Evolutionary conservation across 2,888 invertebrate genomes (phyloP).

Genomic region (Agrochola litura): DNA sequence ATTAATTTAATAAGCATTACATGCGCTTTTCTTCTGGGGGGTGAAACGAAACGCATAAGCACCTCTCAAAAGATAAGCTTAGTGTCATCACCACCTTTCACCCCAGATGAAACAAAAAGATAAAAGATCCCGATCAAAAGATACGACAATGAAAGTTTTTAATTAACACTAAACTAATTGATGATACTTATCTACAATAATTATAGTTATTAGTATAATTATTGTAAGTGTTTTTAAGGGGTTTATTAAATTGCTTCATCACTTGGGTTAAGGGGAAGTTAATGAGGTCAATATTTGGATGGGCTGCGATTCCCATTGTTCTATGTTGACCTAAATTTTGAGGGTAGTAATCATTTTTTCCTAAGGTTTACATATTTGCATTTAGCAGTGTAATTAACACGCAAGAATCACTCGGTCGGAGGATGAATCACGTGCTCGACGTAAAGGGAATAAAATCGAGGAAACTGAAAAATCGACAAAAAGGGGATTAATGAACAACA

Average conservation of each 20-base stretch:
- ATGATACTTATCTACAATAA: slow-evolving; percentile 61
- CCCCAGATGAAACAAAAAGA: slow-evolving; percentile 17
- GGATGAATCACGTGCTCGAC: neutral
- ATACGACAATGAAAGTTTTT: slow-evolving; percentile 49
- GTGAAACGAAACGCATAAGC: neutral
- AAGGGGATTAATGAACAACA: too few relatives aligned
- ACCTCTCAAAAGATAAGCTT: neutral
- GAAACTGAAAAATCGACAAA: too few relatives aligned
- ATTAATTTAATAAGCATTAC: neutral
- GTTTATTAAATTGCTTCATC: slow-evolving; percentile 56
- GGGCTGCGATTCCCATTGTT: slow-evolving; percentile 24
- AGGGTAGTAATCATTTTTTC: slow-evolving; percentile 7
- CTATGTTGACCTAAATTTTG: neutral
- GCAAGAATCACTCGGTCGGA: neutral
- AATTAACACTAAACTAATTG: slow-evolving; percentile 61
- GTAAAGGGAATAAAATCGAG: neutral
- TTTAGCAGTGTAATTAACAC: neutral
- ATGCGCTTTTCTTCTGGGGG: neutral
- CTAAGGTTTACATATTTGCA: neutral
- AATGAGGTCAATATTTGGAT: slow-evolving; percentile 44
- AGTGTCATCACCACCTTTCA: slow-evolving; percentile 24
- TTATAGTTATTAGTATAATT: slow-evolving; percentile 64
- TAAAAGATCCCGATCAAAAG: slow-evolving; percentile 40
- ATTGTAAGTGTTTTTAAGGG: slow-evolving; percentile 40
- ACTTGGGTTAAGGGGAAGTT: slow-evolving; percentile 23